Conservation (phyloP, 2,888 invertebrate species). For the Spilarctia lutea region DNA sequence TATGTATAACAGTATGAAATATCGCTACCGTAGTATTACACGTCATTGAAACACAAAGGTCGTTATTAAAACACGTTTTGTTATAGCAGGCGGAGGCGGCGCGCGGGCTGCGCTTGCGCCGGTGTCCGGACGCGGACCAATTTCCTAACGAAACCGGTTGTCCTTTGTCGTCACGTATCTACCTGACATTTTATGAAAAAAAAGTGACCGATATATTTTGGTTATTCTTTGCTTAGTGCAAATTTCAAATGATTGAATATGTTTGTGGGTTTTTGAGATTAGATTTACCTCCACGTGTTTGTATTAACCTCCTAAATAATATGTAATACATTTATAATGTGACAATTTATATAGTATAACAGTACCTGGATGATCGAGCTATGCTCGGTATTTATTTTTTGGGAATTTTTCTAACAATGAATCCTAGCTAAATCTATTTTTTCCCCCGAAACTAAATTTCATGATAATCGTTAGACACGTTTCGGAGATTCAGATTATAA, state of each 20-base stretch:
- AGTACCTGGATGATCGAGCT: too few species aligned
- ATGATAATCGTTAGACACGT: too few species aligned
- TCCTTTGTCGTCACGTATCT: slow-evolving; percentile 41
- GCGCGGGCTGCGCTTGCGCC: slow-evolving; percentile 26
- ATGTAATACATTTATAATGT: not conserved
- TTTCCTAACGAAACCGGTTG: slow-evolving; percentile 60
- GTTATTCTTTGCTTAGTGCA: slow-evolving; percentile 15
- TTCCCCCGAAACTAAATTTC: too few species aligned
- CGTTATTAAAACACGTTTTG: slow-evolving; percentile 19
- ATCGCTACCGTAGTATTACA: not conserved
- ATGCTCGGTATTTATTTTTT: too few species aligned
- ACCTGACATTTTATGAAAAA: slow-evolving; percentile 50
- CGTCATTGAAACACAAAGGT: slow-evolving; percentile 9
- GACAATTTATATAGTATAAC: not conserved
- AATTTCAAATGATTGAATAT: slow-evolving; percentile 11
- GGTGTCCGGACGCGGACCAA: slow-evolving; percentile 35
- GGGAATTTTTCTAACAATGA: too few species aligned
- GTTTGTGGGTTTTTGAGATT: not conserved
- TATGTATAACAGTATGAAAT: not conserved
- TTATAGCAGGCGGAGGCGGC: slow-evolving; percentile 8
- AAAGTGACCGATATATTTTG: slow-evolving; percentile 17
- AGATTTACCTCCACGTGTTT: not conserved
- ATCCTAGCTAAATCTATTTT: too few species aligned
- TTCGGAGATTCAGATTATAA: too few species aligned
- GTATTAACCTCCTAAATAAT: not conserved